Evolutionary conservation across 53 echinoderm and acorn worm genomes (phyloP).

Genomic region (Hippasteria phrygiana): DNA sequence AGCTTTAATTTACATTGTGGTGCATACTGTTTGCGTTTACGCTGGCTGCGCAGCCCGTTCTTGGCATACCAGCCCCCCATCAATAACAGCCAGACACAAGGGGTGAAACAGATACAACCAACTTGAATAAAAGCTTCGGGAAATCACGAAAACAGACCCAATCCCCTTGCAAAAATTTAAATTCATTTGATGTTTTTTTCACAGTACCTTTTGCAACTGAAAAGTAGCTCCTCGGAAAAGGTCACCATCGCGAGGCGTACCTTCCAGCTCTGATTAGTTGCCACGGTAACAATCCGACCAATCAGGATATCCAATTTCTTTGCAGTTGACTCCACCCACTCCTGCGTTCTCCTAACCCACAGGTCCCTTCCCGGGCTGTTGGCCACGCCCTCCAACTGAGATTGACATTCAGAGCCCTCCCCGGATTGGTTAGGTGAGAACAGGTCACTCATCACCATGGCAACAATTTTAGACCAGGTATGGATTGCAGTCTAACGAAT

Average conservation of each 20-base stretch:
- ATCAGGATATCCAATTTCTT: slow-evolving; percentile 90
- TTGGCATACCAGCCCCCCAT: too few relatives aligned
- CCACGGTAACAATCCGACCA: slow-evolving; percentile 76
- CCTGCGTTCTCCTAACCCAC: slow-evolving; percentile 63
- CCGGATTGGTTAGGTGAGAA: slow-evolving; percentile 51
- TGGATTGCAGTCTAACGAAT: slow-evolving; percentile 69
- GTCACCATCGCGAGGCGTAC: slow-evolving; percentile 82
- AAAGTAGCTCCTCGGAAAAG: slow-evolving; percentile 77
- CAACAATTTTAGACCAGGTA: slow-evolving; percentile 79
- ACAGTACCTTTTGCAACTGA: slow-evolving; percentile 77
- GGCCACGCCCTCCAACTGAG: slow-evolving; percentile 36
- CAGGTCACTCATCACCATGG: slow-evolving; percentile 89
- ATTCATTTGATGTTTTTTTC: too few relatives aligned
- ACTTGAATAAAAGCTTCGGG: too few relatives aligned
- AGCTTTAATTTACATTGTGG: too few relatives aligned
- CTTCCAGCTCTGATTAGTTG: slow-evolving; percentile 83
- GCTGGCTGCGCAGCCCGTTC: too few relatives aligned
- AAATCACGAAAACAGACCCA: too few relatives aligned
- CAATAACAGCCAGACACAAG: too few relatives aligned
- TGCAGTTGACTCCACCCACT: slow-evolving; percentile 83
- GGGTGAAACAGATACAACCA: too few relatives aligned
- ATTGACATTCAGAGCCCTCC: neutral
- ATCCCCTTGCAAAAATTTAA: too few relatives aligned
- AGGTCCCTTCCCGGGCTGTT: slow-evolving; percentile 54
- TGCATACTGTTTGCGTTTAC: too few relatives aligned